Conservation (phyloP, 2,888 invertebrate genomes). For the Leptothorax acervorum region DNA sequence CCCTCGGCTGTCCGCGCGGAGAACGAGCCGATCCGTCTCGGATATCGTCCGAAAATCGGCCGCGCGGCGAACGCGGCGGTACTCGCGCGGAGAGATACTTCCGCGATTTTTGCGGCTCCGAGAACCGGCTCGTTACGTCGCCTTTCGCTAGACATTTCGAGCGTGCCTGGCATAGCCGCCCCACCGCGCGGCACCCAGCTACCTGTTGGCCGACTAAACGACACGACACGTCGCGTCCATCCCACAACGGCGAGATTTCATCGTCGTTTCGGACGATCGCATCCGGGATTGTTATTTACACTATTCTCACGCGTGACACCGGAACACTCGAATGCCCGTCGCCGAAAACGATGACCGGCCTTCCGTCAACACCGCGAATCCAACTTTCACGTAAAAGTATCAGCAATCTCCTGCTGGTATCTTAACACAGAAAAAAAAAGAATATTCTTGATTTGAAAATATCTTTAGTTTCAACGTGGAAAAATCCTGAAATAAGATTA, state of each 20-base stretch:
- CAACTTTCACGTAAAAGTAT: neutral
- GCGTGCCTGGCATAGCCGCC: constrained; percentile 39
- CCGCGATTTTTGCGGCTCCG: constrained; percentile 35
- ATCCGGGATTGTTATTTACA: constrained; percentile 9
- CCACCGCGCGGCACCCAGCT: constrained; percentile 2
- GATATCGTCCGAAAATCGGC: neutral
- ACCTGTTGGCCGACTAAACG: neutral
- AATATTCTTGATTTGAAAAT: no score
- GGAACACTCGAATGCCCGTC: neutral
- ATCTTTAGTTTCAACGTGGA: no score
- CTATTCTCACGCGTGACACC: neutral
- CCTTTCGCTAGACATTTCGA: constrained; percentile 49
- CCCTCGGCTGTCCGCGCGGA: neutral
- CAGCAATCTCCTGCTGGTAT: neutral
- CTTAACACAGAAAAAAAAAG: no score
- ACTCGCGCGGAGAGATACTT: constrained; percentile 4
- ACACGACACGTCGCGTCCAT: neutral
- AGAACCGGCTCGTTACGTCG: constrained; percentile 49
- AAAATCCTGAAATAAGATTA: no score
- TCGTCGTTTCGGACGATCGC: neutral
- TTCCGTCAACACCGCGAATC: neutral
- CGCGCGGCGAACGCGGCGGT: no score
- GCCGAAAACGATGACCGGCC: neutral
- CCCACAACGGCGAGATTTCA: neutral
- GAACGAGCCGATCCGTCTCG: neutral